Percentiles rank a stretch among this genome's conserved stretches.
phyloP scores from a whole-genome alignment of 2,113 vertebrate genomes.

The Athene noctua region DNA sequence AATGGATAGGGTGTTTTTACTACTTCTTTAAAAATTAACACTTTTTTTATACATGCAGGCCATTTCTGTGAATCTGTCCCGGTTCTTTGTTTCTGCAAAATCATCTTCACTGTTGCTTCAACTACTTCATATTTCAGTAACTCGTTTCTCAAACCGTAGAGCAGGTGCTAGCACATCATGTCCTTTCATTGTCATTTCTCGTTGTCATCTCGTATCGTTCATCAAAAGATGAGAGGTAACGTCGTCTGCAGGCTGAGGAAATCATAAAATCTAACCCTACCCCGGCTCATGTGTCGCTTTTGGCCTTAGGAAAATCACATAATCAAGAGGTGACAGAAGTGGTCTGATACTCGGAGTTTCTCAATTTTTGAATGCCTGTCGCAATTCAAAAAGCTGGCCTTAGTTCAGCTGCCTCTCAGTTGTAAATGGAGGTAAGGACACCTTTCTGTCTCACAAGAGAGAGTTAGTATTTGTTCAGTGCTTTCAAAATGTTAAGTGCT shows the following conservation, averaged over 20 bases:
- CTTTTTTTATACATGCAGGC: rapidly evolving
- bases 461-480: conserved; percentile 50
- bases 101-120: not conserved
- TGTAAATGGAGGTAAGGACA: not conserved
- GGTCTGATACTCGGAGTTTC: not conserved
- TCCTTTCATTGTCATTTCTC: not conserved
- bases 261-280: not conserved
- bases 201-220: not conserved
- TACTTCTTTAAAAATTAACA: not conserved
- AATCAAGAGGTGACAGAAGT: not conserved
- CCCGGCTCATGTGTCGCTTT: not conserved
- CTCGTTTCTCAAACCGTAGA: not conserved
- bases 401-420: not conserved
- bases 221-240: conserved; percentile 10
- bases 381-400: not conserved
- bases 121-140: not conserved
- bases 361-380: not conserved
- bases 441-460: not conserved
- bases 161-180: not conserved
- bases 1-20: not conserved
- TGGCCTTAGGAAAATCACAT: conserved; percentile 41
- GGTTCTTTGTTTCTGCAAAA: not conserved
- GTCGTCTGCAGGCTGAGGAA: not conserved
- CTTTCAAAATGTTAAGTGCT: conserved; percentile 54
- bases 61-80: not conserved